phyloP scores from a whole-genome alignment of 2,113 vertebrate species.

The Gallinago media region DNA sequence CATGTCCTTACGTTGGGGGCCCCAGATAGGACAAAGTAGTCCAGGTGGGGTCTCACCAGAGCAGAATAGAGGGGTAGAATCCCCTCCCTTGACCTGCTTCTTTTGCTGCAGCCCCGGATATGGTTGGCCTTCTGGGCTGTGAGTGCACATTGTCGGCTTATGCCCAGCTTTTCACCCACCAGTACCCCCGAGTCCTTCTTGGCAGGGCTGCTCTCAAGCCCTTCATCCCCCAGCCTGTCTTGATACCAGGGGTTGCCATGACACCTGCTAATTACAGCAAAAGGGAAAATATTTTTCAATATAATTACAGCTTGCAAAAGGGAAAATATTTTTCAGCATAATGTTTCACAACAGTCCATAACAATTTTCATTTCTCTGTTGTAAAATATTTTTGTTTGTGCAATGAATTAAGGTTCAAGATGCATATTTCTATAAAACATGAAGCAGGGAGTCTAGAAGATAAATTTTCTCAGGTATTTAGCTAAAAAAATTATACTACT shows the following conservation, averaged over 20 bases:
- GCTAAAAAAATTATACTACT: background rate
- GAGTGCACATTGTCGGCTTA: background rate
- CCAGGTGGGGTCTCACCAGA: background rate
- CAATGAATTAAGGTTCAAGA: background rate
- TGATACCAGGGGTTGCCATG: fast-evolving
- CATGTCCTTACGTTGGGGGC: background rate
- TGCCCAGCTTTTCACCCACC: background rate
- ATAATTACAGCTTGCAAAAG: background rate
- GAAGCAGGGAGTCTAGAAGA: background rate
- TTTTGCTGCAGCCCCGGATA: background rate
- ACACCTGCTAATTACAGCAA: background rate
- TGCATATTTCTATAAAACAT: background rate
- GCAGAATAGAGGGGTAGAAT: background rate
- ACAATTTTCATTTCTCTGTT: background rate
- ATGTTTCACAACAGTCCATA: background rate
- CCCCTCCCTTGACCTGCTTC: background rate
- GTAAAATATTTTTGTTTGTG: background rate
- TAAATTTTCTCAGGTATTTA: background rate
- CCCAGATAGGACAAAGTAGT: background rate
- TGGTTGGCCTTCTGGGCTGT: background rate
- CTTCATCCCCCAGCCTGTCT: background rate
- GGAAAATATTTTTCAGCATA: background rate
- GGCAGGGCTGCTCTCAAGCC: background rate
- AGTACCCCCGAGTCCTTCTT: background rate
- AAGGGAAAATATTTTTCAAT: background rate